Base-by-base conservation (phyloP, 2,797 vertebrate species). In the Pitangus sulphuratus region DNA sequence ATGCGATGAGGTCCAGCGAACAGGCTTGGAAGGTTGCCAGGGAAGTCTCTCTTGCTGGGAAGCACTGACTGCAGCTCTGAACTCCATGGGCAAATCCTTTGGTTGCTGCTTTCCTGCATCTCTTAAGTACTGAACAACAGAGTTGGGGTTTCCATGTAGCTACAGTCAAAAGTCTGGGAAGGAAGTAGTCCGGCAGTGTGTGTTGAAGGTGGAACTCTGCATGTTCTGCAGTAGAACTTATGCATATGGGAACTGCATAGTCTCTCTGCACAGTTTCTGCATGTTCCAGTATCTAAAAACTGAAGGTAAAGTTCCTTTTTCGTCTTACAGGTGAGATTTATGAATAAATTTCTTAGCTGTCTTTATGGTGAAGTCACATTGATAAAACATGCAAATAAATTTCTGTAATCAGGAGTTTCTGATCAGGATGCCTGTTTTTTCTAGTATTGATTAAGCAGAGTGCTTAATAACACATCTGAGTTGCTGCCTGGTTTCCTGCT, bases 1-100 rank as follows among this genome's bases (percentile, higher is more conserved):
- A 13, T 0, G 6, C 0, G 0, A 33, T 0, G 0, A 15, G 62
- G 57, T 57, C 42, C 54, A 28, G 75, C 22, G 77, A 47, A 9
- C 57, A 25, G 37, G 25, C 22, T 25, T 0, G 0, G n/a, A 15
- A 22, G 39, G 47, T 48, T 96, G 71, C 82, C 39, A 14, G 20
- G 2, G 3, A 24, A 68, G 48, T 5, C 5, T 82, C 42, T 65
- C 60, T 33, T 78, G 71, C 76, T 72, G 62, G 65, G 72, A 62
- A 66, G 69, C 19, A 3, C 35, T 47, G 30, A 5, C 26, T 42
- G 80, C 69, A 28, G 14, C 35, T 90, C 72, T 51, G 14, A 20
- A 40, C 57, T 53, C 53, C 15, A 25, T 12, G 54, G 51, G 33
- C 9, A 61, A 28, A 33, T 51, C 16, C 24, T 54, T 30, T 31